Percentiles rank a stretch among this genome's conserved stretches.
phyloP scores from a whole-genome alignment of 2,888 invertebrate genomes.

The Tipula lateralis region DNA sequence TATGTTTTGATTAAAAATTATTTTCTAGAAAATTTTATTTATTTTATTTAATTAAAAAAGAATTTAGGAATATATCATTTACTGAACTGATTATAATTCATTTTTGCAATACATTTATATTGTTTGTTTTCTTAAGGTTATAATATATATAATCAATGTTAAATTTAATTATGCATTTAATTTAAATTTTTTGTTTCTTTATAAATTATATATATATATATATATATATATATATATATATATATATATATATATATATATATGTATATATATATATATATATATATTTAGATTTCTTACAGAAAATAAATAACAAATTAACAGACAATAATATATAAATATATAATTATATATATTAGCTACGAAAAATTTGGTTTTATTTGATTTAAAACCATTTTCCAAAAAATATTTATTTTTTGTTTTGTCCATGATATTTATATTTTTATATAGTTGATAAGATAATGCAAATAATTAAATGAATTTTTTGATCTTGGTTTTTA shows the following conservation, averaged over 20 bases:
- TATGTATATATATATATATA: no score
- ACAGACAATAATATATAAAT: slow-evolving; percentile 11
- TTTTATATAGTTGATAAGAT: not conserved
- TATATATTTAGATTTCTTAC: not conserved
- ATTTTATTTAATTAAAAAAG: slow-evolving; percentile 25
- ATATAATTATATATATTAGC: not conserved
- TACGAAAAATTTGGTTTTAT: not conserved
- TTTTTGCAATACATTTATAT: slow-evolving; percentile 24
- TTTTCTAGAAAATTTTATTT: slow-evolving; percentile 27
- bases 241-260: not conserved
- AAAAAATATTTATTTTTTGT: slow-evolving; percentile 2
- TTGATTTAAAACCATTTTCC: slow-evolving; percentile 4
- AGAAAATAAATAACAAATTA: slow-evolving; percentile 19
- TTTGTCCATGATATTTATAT: not conserved
- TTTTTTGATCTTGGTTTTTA: not conserved
- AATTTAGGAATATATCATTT: slow-evolving; percentile 24
- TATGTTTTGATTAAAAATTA: slow-evolving; percentile 29
- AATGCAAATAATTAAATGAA: not conserved
- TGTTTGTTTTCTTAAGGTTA: not conserved
- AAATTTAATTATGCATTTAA: not conserved
- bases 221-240: not conserved
- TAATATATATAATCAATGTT: not conserved
- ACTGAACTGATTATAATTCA: slow-evolving; percentile 9
- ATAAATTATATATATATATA: not conserved
- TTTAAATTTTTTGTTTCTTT: not conserved